phyloP scores from a whole-genome alignment of 2,888 invertebrate species.

The Oscheius onirici region DNA sequence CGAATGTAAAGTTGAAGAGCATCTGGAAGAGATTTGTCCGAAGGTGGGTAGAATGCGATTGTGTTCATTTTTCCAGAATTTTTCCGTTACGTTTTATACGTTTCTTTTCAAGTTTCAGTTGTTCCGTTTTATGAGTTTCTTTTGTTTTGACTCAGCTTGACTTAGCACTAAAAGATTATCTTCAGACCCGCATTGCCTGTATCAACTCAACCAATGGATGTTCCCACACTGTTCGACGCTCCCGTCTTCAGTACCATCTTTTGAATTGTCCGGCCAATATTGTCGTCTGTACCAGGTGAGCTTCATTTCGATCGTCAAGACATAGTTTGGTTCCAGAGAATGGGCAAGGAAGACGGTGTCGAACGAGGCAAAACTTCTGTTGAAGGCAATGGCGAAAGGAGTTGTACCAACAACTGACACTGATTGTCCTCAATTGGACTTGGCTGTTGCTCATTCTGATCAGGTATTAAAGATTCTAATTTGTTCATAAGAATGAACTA shows the following conservation, averaged over 20 bases:
- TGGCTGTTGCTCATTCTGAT: conserved; percentile 30
- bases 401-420: not conserved
- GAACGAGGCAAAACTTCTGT: conserved; percentile 32
- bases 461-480: not conserved
- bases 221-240: conserved; percentile 32
- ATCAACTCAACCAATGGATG: conserved; percentile 41
- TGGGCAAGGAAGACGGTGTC: conserved; percentile 38
- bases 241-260: conserved; percentile 34
- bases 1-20: conserved; percentile 40
- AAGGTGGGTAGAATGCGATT: conserved; percentile 34
- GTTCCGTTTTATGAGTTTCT: no score
- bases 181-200: conserved; percentile 37
- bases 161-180: not conserved
- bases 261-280: conserved; percentile 40
- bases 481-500: conserved; percentile 14
- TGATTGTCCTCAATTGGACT: not conserved
- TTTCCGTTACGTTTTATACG: no score
- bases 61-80: no score
- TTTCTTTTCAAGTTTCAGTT: no score
- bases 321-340: conserved; percentile 41
- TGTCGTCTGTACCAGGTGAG: conserved; percentile 50
- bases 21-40: conserved; percentile 35
- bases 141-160: no score
- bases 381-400: conserved; percentile 39
- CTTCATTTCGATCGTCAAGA: not conserved